Evolutionary conservation across 2,797 vertebrate species (phyloP).

Genomic region (Periophthalmus magnuspinnatus): DNA sequence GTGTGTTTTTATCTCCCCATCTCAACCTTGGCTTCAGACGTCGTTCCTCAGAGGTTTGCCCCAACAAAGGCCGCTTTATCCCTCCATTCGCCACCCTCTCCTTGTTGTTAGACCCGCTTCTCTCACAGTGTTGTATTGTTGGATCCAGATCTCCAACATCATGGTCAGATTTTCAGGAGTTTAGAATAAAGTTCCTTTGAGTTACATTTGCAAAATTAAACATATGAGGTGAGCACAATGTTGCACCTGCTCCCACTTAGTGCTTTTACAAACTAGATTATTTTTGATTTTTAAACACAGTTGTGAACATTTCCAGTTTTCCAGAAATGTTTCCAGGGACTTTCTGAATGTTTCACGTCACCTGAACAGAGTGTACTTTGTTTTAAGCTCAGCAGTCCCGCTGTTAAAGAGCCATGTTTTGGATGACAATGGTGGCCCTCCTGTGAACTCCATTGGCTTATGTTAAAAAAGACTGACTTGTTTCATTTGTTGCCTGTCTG

Average conservation of each 20-base stretch:
- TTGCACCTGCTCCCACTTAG: slow-evolving; percentile 49
- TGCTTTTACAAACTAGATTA: slow-evolving; percentile 29
- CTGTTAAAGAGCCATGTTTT: neutral
- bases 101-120: slow-evolving; percentile 26
- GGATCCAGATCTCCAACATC: slow-evolving; percentile 32
- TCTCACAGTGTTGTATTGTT: slow-evolving; percentile 48
- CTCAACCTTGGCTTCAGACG: slow-evolving; percentile 56
- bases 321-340: slow-evolving; percentile 36
- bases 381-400: slow-evolving; percentile 7
- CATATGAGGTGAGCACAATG: slow-evolving; percentile 18
- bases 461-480: neutral
- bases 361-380: slow-evolving; percentile 39
- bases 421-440: slow-evolving; percentile 8
- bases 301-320: slow-evolving; percentile 20
- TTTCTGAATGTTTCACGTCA: slow-evolving; percentile 19
- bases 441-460: neutral
- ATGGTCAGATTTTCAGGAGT: slow-evolving; percentile 37
- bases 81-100: slow-evolving; percentile 30
- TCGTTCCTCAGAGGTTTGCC: slow-evolving; percentile 44
- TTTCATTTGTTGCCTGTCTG: neutral
- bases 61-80: slow-evolving; percentile 65
- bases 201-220: slow-evolving; percentile 9
- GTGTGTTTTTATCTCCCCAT: slow-evolving; percentile 68
- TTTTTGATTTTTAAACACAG: slow-evolving; percentile 37
- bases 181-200: slow-evolving; percentile 18